These are phyloP conservation scores for Idaea dimidiata DNA, from an alignment of 2,888 invertebrate species.

Conservation along the genomic window DNA sequence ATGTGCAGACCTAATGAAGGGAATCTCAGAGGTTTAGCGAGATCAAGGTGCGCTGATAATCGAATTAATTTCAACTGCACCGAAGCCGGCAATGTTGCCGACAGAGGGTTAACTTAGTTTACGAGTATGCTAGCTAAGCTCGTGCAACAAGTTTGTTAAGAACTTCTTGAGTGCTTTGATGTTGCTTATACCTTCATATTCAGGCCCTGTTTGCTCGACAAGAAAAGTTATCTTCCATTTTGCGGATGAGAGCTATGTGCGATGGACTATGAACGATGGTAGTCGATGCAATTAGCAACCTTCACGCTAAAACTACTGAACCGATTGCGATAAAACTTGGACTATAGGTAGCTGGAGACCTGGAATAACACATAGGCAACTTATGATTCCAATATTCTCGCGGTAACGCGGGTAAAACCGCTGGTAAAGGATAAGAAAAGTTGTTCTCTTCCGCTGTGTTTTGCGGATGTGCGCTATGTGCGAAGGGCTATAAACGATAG, in stretches of 20 bases:
- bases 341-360: too few species aligned
- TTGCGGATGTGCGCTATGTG: slow-evolving; percentile 25
- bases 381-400: too few species aligned
- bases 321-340: too few species aligned
- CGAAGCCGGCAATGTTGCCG: slow-evolving; percentile 67
- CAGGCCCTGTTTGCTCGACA: not conserved
- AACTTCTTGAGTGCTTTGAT: slow-evolving; percentile 74
- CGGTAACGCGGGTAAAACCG: too few species aligned
- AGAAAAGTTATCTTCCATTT: slow-evolving; percentile 10
- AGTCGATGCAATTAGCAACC: slow-evolving; percentile 61
- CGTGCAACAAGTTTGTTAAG: slow-evolving; percentile 75
- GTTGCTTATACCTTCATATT: slow-evolving; percentile 56
- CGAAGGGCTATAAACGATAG: slow-evolving; percentile 56
- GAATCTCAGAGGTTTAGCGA: slow-evolving; percentile 63
- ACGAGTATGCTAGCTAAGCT: slow-evolving; percentile 68
- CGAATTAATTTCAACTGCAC: slow-evolving; percentile 74
- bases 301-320: too few species aligned
- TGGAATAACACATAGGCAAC: too few species aligned
- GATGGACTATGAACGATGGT: slow-evolving; percentile 56
- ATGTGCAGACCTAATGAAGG: slow-evolving; percentile 55
- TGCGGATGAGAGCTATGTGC: slow-evolving; percentile 23
- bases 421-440: too few species aligned
- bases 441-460: slow-evolving; percentile 7
- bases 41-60: slow-evolving; percentile 77
- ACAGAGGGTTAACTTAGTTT: slow-evolving; percentile 76